These are phyloP conservation scores for Galeopsomyia nigrocyanea DNA, from an alignment of 2,888 invertebrate genomes.

Conservation along the genomic window DNA sequence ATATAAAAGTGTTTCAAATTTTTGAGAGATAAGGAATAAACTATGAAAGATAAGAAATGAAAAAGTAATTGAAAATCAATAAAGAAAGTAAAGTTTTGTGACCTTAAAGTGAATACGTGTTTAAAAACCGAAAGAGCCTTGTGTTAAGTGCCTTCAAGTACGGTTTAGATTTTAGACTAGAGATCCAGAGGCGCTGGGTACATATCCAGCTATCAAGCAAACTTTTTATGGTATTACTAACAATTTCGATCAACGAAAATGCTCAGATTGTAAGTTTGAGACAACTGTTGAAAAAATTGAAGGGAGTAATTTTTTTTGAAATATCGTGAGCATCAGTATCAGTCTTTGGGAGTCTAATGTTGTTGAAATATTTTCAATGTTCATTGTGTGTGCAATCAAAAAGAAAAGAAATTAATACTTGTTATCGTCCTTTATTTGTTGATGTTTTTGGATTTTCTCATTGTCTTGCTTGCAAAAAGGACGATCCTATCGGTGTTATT, in stretches of 20 bases:
- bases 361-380: no score
- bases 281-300: no score
- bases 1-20: background rate
- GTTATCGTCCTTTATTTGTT: conserved; percentile 22
- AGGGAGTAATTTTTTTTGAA: no score
- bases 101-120: conserved; percentile 47
- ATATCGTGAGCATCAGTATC: no score
- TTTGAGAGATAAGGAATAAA: background rate
- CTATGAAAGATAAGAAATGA: background rate
- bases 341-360: no score
- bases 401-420: conserved; percentile 13
- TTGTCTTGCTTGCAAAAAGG: conserved; percentile 1
- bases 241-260: conserved; percentile 49
- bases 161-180: conserved; percentile 67
- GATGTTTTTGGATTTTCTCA: conserved; percentile 10
- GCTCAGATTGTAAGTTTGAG: conserved; percentile 20
- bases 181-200: conserved; percentile 66
- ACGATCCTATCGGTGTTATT: conserved; percentile 8
- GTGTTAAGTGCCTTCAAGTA: conserved; percentile 69
- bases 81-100: conserved; percentile 26
- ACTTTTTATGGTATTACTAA: conserved; percentile 63
- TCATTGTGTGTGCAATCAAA: conserved; percentile 25
- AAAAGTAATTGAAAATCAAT: conserved; percentile 9
- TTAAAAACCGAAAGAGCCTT: conserved; percentile 68
- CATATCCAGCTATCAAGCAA: conserved; percentile 61